Conservation (phyloP, 1,140 invertebrate species). For the Drosophila nigromelanica region DNA sequence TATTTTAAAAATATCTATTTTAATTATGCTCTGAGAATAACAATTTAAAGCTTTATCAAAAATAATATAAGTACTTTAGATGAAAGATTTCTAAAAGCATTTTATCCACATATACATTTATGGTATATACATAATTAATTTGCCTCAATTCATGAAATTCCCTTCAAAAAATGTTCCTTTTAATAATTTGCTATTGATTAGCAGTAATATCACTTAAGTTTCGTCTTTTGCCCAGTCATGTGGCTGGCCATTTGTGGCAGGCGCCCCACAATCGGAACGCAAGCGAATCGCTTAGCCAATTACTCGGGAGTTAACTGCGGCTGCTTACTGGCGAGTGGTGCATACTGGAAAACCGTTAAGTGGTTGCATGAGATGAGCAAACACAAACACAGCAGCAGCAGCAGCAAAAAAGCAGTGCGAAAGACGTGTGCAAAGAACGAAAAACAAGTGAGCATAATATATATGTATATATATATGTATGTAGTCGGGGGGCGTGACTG, state of each 20-base stretch:
- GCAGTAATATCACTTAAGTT: constrained; percentile 10
- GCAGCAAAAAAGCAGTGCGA: constrained; percentile 8
- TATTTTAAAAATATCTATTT: too few relatives aligned
- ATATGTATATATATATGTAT: too few relatives aligned
- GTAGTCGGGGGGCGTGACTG: neutral
- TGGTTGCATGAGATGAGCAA: constrained; percentile 58
- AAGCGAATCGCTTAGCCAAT: constrained; percentile 78
- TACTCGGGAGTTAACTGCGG: constrained; percentile 76
- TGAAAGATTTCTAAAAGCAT: too few relatives aligned
- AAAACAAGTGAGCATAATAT: too few relatives aligned
- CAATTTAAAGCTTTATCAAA: too few relatives aligned
- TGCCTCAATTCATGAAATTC: neutral
- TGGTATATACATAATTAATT: too few relatives aligned
- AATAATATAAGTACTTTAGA: too few relatives aligned
- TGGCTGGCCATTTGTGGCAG: constrained; percentile 52
- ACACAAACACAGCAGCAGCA: neutral
- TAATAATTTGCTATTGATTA: neutral
- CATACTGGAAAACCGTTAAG: constrained; percentile 76
- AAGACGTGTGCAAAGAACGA: constrained; percentile 43
- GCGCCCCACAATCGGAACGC: constrained; percentile 56
- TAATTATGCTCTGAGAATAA: too few relatives aligned
- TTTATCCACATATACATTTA: too few relatives aligned
- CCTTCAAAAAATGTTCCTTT: neutral
- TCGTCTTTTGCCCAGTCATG: constrained; percentile 50
- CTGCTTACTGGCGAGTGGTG: constrained; percentile 58